These are phyloP conservation scores for Triops longicaudatus DNA, from an alignment of 1,140 invertebrate genomes.

Conservation along the genomic window DNA sequence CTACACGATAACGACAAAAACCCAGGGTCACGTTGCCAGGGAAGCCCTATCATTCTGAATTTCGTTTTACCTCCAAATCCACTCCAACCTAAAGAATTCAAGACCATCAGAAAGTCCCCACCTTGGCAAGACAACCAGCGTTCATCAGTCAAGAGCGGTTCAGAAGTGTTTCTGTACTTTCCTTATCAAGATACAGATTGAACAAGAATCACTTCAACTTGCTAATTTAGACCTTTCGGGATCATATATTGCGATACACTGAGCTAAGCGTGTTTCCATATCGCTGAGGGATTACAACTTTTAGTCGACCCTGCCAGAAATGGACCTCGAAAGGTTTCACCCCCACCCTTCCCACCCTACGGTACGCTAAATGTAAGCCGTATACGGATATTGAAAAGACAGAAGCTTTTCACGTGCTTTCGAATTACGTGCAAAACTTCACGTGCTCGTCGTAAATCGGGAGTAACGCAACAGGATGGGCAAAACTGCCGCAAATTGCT, in stretches of 20 bases:
- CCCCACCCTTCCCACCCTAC: neutral
- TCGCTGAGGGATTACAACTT: neutral
- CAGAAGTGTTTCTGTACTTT: neutral
- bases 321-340: neutral
- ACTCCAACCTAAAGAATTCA: neutral
- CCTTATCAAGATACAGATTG: neutral
- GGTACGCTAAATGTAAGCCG: too few species aligned
- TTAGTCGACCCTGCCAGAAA: neutral
- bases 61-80: neutral
- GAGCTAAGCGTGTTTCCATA: too few species aligned
- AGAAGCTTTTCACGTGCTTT: neutral
- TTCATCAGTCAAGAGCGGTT: too few species aligned
- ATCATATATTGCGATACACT: neutral
- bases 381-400: too few species aligned
- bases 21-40: neutral
- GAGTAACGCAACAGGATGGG: neutral
- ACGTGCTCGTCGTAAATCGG: neutral
- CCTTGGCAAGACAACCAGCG: too few species aligned
- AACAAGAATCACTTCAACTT: neutral
- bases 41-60: neutral
- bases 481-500: neutral
- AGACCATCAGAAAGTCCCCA: neutral
- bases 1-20: neutral
- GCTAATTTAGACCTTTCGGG: neutral
- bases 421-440: neutral